These are phyloP conservation scores for Myocastor coypus DNA, from an alignment of 2,113 vertebrate species.

Conservation along the genomic window DNA sequence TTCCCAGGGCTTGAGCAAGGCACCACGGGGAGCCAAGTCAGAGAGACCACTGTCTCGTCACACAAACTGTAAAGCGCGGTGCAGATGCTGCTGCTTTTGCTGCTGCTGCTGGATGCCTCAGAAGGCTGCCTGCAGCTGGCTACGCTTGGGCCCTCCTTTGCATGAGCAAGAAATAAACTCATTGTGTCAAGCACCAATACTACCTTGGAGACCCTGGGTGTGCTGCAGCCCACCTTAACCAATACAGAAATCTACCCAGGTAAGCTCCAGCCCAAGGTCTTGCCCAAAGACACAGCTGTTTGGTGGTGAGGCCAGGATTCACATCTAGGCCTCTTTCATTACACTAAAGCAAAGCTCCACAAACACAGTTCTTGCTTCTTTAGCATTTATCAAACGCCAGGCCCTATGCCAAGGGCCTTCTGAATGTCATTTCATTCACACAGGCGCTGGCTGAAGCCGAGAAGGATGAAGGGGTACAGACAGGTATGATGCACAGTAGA, in stretches of 20 bases:
- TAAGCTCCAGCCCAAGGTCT: background rate
- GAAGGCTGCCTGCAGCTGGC: background rate
- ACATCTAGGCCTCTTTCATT: background rate
- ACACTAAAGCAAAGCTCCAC: background rate
- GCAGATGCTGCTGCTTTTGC: background rate
- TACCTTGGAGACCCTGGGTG: background rate
- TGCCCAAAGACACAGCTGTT: background rate
- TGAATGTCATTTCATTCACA: rapidly evolving
- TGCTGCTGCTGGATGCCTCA: rapidly evolving
- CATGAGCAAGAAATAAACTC: background rate
- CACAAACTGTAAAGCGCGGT: background rate
- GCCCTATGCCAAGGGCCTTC: background rate
- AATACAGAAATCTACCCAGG: background rate
- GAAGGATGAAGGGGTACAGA: background rate
- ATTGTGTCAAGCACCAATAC: rapidly evolving
- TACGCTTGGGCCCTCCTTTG: background rate
- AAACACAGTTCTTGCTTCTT: background rate
- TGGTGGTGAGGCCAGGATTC: background rate
- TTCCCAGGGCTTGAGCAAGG: rapidly evolving
- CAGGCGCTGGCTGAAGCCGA: rapidly evolving
- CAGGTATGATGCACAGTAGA: rapidly evolving
- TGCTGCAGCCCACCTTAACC: background rate
- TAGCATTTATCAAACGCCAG: background rate
- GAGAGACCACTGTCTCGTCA: rapidly evolving
- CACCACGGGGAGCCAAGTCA: rapidly evolving